These are phyloP conservation scores for Epinotia nisella DNA, from an alignment of 2,888 invertebrate species.

Conservation along the genomic window DNA sequence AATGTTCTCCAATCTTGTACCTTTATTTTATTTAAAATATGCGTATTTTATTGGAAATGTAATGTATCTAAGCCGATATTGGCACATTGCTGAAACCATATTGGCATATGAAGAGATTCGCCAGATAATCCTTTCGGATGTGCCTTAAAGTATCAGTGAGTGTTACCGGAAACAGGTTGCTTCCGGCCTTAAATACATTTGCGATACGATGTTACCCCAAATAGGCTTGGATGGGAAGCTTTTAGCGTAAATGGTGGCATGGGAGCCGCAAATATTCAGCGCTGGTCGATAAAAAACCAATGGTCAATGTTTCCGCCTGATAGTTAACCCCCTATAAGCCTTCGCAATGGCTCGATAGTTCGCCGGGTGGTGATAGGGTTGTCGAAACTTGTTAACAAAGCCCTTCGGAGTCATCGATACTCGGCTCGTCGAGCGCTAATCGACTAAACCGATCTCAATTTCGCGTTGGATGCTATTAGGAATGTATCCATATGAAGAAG, in stretches of 20 bases:
- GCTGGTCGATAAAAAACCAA: constrained; percentile 31
- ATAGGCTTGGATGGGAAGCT: constrained; percentile 44
- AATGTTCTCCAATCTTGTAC: constrained; percentile 17
- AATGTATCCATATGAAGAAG: constrained; percentile 34
- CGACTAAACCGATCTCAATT: constrained; percentile 28
- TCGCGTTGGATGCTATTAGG: constrained; percentile 18
- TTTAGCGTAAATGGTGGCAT: constrained; percentile 37
- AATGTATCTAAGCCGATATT: neutral
- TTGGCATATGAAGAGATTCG: constrained; percentile 14
- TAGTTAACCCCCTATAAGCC: constrained; percentile 21
- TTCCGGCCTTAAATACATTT: constrained; percentile 36
- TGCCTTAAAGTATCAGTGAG: constrained; percentile 13
- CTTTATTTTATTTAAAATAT: constrained; percentile 28
- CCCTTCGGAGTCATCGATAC: constrained; percentile 20
- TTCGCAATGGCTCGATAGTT: constrained; percentile 19
- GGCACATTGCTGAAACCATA: neutral
- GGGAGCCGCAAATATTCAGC: constrained; percentile 29
- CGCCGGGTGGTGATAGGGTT: constrained; percentile 28
- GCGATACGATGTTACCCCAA: constrained; percentile 34
- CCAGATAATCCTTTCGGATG: neutral
- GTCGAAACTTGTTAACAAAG: constrained; percentile 40
- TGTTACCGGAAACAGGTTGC: constrained; percentile 13
- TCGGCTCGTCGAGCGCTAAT: constrained; percentile 33
- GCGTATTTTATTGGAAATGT: constrained; percentile 20
- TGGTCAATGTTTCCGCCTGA: constrained; percentile 32